A percentile compares a stretch with the other conserved stretches of the same genome.
phyloP scores from a whole-genome alignment of 2,113 vertebrate species.

The Pachypanchax playfairii region DNA sequence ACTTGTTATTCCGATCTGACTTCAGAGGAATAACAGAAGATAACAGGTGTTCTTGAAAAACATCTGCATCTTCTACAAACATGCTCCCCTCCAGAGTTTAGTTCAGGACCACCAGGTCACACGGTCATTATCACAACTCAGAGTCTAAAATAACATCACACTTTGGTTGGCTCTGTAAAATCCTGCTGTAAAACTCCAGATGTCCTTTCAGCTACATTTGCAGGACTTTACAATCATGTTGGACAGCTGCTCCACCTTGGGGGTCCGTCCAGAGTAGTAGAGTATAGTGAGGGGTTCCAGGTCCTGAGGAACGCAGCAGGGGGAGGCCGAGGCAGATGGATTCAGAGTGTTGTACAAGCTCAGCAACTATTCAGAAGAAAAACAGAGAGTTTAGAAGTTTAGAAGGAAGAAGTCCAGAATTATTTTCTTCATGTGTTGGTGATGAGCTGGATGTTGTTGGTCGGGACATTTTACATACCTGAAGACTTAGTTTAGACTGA shows the following conservation, averaged over 20 bases:
- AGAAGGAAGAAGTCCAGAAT: no score
- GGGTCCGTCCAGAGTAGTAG: constrained; percentile 91
- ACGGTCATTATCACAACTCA: constrained; percentile 63
- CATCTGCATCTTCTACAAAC: constrained; percentile 24
- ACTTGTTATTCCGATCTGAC: constrained; percentile 22
- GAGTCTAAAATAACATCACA: constrained; percentile 51
- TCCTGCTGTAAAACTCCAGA: constrained; percentile 27
- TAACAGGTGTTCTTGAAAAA: constrained; percentile 24
- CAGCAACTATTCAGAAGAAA: constrained; percentile 82
- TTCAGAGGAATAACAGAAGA: constrained; percentile 4
- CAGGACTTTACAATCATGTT: constrained; percentile 98
- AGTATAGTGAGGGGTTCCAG: constrained; percentile 94
- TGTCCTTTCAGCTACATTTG: constrained; percentile 89
- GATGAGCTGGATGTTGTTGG: no score
- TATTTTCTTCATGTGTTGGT: no score
- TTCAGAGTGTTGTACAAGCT: constrained; percentile 94
- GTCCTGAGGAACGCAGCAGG: constrained; percentile 94
- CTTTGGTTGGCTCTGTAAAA: constrained; percentile 45
- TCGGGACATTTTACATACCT: no score
- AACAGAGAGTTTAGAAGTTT: constrained; percentile 1
- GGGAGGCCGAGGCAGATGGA: constrained; percentile 89
- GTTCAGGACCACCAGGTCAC: constrained; percentile 49
- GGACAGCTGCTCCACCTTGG: constrained; percentile 95
- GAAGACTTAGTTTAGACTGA: no score
- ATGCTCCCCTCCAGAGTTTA: constrained; percentile 51